Evolutionary conservation across 2,113 vertebrate genomes (phyloP), one percentile per base, ranked within the genome.

Genomic region (Xenotilapia flavipinnis): DNA sequence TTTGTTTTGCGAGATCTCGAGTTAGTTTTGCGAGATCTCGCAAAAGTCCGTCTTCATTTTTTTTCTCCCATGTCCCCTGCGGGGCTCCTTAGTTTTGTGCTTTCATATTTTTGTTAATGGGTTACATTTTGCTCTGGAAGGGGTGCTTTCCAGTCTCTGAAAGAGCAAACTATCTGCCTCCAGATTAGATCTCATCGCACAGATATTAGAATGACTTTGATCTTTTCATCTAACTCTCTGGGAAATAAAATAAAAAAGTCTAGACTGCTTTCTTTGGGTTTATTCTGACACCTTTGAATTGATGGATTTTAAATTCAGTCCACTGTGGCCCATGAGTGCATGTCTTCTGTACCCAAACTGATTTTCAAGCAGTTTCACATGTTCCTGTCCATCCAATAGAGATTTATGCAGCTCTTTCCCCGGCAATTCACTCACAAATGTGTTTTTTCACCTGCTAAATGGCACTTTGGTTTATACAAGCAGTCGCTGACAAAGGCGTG

Each of bases 371-470:
- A n/a, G 45, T 13, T n/a, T 49, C 45, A 49, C 15, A 31, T 31
- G 10, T 77, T 77, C 17, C 26, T 77, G 45, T 12, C 73, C 26
- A 49, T 19, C 26, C 9, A 1, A 13, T 31, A 31, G 45, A 31
- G 6, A 77, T 77, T 31, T 31, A 9, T n/a, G 45, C 45, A 4
- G 15, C 45, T 49, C 0, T n/a, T 77, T 51, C 1, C 26, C 4
- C 1, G 1, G 40, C 21, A 47, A 28, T 75, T 75, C 40, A 17
- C 8, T 73, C 13, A 28, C 68, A 47, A 28, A 73, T 73, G 13
- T 75, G 5, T 75, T 47, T 77, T 47, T 77, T 77, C 26, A 77
- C 73, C 45, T 49, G 26, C 15, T n/a, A 77, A 31, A 77, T 49
- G 23, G 42, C 42, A 77, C 23, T 77, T 77, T 77, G 70, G 42